phyloP scores from a whole-genome alignment of 2,113 vertebrate genomes.

The Ranitomeya imitator region DNA sequence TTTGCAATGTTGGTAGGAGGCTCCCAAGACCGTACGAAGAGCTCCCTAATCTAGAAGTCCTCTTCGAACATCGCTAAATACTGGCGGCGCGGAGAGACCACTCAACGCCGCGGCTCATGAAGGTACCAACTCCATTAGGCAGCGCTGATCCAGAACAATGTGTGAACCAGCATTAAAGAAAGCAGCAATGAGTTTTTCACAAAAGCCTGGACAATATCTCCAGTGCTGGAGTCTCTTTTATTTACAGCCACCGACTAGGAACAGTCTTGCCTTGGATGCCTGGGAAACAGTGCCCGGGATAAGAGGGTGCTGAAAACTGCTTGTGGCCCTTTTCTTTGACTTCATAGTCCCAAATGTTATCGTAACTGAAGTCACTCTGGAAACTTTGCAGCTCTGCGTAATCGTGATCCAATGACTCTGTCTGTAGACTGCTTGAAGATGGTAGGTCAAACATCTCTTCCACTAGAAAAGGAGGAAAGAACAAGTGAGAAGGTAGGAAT shows the following conservation, averaged over 20 bases:
- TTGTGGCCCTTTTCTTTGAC: conserved; percentile 43
- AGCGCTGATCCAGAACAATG: background rate
- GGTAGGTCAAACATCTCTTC: conserved; percentile 53
- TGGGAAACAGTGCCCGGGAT: conserved; percentile 55
- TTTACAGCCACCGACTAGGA: conserved; percentile 47
- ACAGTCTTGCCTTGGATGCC: conserved; percentile 52
- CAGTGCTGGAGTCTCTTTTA: background rate
- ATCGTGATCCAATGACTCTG: conserved; percentile 59
- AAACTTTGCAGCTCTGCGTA: conserved; percentile 69
- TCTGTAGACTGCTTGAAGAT: conserved; percentile 15
- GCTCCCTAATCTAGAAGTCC: background rate
- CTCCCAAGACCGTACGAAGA: background rate
- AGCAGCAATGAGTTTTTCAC: conserved; percentile 28
- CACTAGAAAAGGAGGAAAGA: background rate
- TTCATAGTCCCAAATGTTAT: conserved; percentile 68
- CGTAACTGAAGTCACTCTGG: conserved; percentile 65
- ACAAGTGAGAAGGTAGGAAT: background rate
- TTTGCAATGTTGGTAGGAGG: background rate
- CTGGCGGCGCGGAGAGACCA: background rate
- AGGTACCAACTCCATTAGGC: background rate
- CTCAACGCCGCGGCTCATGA: background rate
- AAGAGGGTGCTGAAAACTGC: conserved; percentile 36
- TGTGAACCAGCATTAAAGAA: background rate
- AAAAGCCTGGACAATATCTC: background rate
- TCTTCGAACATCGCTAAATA: background rate